phyloP scores from a whole-genome alignment of 2,113 vertebrate species.

The Charina bottae region DNA sequence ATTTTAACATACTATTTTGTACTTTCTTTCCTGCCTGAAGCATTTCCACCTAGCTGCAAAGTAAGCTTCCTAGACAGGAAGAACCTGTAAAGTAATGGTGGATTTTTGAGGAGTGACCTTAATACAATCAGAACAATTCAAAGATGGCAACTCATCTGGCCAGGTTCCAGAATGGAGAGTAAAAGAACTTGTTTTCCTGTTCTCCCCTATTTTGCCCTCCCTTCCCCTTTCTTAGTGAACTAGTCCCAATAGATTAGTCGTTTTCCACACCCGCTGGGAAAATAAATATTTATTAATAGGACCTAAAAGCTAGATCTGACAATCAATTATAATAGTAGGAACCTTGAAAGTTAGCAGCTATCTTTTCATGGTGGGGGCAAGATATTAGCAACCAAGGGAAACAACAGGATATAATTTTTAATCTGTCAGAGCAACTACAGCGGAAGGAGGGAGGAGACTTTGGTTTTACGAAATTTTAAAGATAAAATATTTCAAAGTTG shows the following conservation, averaged over 20 bases:
- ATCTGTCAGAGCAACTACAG: background rate
- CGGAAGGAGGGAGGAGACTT: background rate
- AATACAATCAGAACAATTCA: background rate
- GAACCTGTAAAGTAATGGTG: conserved; percentile 13
- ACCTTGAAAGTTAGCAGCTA: background rate
- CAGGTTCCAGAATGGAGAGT: conserved; percentile 1
- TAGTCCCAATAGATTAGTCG: background rate
- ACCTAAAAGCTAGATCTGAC: background rate
- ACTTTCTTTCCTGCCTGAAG: background rate
- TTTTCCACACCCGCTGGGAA: background rate
- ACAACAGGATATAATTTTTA: background rate
- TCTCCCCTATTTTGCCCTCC: background rate
- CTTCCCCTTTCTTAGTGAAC: background rate
- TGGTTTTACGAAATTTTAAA: background rate
- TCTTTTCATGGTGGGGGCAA: background rate
- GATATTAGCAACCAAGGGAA: background rate
- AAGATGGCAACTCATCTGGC: conserved; percentile 34
- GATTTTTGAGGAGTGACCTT: conserved; percentile 25
- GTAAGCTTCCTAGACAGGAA: conserved; percentile 4
- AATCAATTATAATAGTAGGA: background rate
- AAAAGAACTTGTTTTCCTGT: conserved; percentile 9
- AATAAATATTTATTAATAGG: background rate
- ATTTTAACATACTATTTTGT: background rate
- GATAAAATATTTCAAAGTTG: background rate
- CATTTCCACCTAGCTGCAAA: background rate